phyloP scores from a whole-genome alignment of 2,888 invertebrate species.

The Xestia ashworthii region DNA sequence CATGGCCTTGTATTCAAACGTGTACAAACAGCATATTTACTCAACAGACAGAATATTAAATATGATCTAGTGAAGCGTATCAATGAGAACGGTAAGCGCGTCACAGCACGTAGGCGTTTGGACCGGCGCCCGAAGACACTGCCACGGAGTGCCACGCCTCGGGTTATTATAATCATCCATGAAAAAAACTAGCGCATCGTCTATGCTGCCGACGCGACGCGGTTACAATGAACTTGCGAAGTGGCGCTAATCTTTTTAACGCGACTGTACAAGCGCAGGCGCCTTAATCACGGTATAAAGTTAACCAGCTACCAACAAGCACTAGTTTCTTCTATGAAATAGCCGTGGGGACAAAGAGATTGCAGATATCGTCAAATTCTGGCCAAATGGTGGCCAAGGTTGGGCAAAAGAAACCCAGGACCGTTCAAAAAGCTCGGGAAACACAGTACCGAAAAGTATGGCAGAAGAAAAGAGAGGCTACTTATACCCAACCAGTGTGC shows the following conservation, averaged over 20 bases:
- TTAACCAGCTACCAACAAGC: background rate
- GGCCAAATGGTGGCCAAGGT: background rate
- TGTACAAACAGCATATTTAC: slow-evolving; percentile 49
- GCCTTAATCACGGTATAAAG: background rate
- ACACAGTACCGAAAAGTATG: background rate
- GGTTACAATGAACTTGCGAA: slow-evolving; percentile 67
- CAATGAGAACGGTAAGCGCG: slow-evolving; percentile 63
- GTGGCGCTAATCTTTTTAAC: slow-evolving; percentile 49
- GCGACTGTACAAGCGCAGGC: slow-evolving; percentile 17
- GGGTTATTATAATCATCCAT: slow-evolving; percentile 71
- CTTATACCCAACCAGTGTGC: background rate
- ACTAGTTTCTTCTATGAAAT: background rate
- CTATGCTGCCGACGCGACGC: slow-evolving; percentile 24
- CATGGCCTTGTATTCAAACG: slow-evolving; percentile 29
- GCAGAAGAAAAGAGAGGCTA: background rate
- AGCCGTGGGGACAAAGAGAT: background rate
- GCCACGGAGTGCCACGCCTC: slow-evolving; percentile 75
- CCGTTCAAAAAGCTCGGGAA: background rate
- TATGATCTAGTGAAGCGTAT: slow-evolving; percentile 58
- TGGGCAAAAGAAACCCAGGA: background rate
- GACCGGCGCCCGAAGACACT: slow-evolving; percentile 72
- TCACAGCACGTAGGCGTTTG: slow-evolving; percentile 76
- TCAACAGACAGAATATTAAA: slow-evolving; percentile 53
- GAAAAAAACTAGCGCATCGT: slow-evolving; percentile 62
- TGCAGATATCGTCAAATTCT: background rate